These are phyloP conservation scores for Streptopelia turtur DNA, from an alignment of 2,797 vertebrate genomes.

Conservation along the genomic window DNA sequence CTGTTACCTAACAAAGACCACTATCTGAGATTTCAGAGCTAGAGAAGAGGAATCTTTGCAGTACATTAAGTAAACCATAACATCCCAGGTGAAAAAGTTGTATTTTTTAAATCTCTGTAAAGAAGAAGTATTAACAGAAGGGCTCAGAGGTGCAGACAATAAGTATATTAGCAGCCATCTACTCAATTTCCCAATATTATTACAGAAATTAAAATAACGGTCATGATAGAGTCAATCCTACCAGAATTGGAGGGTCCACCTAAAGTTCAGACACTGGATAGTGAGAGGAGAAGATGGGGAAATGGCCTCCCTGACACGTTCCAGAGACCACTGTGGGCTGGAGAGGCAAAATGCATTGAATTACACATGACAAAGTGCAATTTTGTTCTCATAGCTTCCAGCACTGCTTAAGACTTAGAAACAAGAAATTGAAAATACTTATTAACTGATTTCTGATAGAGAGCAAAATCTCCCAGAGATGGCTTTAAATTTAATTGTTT, in stretches of 20 bases:
- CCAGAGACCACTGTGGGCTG: background rate
- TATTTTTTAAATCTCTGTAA: background rate
- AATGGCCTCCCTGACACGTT: background rate
- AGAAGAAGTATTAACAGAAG: background rate
- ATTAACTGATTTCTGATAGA: background rate
- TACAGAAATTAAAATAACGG: background rate
- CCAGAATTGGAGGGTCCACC: background rate
- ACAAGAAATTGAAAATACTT: background rate
- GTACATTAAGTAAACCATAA: background rate
- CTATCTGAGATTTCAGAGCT: accelerated
- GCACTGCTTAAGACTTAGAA: background rate
- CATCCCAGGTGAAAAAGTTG: background rate
- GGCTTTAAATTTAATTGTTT: conserved; percentile 31
- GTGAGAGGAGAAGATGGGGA: background rate
- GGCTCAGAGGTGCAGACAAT: background rate
- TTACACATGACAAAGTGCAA: background rate
- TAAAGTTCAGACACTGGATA: background rate
- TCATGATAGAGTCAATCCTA: background rate
- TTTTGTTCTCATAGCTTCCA: background rate
- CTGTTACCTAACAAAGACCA: background rate
- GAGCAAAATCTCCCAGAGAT: background rate
- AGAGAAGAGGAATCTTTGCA: background rate
- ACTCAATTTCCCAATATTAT: background rate
- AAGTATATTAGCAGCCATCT: background rate
- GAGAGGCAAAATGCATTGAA: background rate